Evolutionary conservation across 2,888 invertebrate species (phyloP).

Genomic region (Scrobipalpa atriplicella): DNA sequence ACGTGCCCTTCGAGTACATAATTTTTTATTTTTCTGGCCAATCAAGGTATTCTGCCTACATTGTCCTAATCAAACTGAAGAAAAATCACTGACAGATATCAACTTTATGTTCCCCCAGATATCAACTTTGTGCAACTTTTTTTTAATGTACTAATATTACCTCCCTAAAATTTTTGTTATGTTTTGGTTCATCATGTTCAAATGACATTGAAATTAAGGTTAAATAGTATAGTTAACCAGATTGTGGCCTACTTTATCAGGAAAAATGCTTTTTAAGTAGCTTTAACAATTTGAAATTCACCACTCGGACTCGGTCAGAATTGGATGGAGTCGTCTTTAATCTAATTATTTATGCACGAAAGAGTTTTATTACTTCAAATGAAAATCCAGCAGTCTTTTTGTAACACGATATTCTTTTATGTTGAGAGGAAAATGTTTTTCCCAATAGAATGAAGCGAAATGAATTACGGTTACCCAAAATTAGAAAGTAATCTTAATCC

Average conservation of each 20-base stretch:
- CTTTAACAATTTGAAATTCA: background rate
- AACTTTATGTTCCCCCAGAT: no score
- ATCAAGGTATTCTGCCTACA: no score
- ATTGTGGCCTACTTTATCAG: background rate
- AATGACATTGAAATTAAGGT: no score
- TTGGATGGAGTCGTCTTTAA: background rate
- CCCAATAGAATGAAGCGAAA: background rate
- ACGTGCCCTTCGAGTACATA: no score
- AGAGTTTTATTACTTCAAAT: conserved; percentile 9
- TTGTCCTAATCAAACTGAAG: no score
- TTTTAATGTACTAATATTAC: no score
- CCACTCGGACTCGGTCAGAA: background rate
- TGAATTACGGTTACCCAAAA: background rate
- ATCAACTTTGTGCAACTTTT: no score
- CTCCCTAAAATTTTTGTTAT: no score
- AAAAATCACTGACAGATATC: no score
- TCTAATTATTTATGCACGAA: conserved; percentile 6
- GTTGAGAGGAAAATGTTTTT: background rate
- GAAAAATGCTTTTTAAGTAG: background rate
- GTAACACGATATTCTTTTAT: background rate
- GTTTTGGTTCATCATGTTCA: no score
- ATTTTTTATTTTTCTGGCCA: no score
- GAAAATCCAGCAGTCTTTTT: background rate
- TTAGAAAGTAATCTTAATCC: background rate
- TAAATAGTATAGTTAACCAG: background rate